These are phyloP conservation scores for Labrus mixtus DNA, from an alignment of 2,113 vertebrate species.

Conservation along the genomic window DNA sequence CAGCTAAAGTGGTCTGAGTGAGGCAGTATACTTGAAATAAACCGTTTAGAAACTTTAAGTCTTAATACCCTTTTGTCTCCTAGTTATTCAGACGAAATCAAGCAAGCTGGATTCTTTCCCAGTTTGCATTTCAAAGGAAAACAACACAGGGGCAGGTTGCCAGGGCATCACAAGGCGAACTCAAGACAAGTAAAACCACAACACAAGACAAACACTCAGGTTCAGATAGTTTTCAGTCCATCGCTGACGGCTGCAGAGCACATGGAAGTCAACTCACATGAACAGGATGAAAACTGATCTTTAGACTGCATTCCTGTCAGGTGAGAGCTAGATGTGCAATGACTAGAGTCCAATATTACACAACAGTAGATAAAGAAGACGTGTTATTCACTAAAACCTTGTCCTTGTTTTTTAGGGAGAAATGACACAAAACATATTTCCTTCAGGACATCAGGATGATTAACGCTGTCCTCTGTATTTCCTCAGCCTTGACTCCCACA, in stretches of 20 bases:
- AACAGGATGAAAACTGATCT: neutral
- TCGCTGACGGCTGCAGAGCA: slow-evolving; percentile 7
- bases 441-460: neutral
- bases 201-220: no score
- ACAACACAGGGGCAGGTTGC: neutral
- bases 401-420: neutral
- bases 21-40: neutral
- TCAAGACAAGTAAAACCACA: neutral
- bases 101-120: slow-evolving; percentile 16
- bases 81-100: neutral
- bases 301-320: neutral
- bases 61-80: neutral
- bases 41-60: neutral
- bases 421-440: neutral
- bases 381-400: neutral
- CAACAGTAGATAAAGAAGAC: no score
- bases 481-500: neutral
- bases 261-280: neutral
- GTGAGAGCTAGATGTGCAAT: neutral
- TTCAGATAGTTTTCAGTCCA: slow-evolving; percentile 13
- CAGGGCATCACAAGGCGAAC: slow-evolving; percentile 38
- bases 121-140: neutral
- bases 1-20: neutral
- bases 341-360: no score
- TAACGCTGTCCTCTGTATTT: neutral